Conservation (phyloP, 2,113 vertebrate species). For the Odontophorus gujanensis region DNA sequence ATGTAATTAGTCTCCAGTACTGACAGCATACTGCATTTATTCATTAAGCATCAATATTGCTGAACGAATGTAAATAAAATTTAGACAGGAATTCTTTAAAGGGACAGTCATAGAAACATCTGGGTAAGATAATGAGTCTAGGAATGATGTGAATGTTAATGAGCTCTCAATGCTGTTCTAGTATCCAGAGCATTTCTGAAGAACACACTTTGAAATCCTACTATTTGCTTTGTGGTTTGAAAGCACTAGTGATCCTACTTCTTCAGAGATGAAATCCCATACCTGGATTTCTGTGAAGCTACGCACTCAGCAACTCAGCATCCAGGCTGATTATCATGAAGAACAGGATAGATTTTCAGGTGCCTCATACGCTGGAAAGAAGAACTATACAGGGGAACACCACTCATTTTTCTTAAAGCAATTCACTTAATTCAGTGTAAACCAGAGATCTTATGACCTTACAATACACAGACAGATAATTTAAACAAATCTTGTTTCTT, state of each 20-base stretch:
- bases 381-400: neutral
- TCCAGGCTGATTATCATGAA: neutral
- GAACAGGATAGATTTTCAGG: neutral
- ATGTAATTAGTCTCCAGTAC: slow-evolving; percentile 86
- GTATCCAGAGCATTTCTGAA: slow-evolving; percentile 44
- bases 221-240: neutral
- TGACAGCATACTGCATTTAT: slow-evolving; percentile 83
- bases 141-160: slow-evolving; percentile 75
- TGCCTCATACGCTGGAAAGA: neutral
- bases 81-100: slow-evolving; percentile 82
- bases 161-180: slow-evolving; percentile 33
- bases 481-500: neutral
- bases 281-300: neutral
- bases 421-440: neutral
- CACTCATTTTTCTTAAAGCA: neutral
- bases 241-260: neutral
- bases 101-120: slow-evolving; percentile 83
- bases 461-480: neutral
- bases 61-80: slow-evolving; percentile 85
- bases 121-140: slow-evolving; percentile 77
- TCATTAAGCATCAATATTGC: slow-evolving; percentile 86
- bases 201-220: neutral
- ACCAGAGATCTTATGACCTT: neutral
- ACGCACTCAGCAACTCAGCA: neutral
- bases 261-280: neutral